Conservation (phyloP, 1,140 invertebrate genomes). For the Microplitis demolitor region DNA sequence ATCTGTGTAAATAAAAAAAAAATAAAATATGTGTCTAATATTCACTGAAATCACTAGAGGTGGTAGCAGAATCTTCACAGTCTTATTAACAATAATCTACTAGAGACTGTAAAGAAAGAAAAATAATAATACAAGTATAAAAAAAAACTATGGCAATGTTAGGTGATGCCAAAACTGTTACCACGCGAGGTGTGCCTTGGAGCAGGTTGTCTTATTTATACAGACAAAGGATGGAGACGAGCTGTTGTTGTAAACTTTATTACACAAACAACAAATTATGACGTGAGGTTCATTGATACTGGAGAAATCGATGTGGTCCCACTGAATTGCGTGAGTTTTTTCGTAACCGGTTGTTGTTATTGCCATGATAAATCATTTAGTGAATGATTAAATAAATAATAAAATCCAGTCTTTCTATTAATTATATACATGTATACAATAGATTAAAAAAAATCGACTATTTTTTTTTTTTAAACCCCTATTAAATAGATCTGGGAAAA, state of each 20-base stretch:
- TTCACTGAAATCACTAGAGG: no score
- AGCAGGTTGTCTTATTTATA: constrained; percentile 55
- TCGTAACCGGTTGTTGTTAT: constrained; percentile 27
- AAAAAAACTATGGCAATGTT: constrained; percentile 46
- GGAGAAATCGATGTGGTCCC: constrained; percentile 57
- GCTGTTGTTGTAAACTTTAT: constrained; percentile 48
- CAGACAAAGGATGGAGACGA: constrained; percentile 51
- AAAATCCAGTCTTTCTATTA: no score
- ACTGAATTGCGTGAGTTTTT: constrained; percentile 54
- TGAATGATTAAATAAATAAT: neutral
- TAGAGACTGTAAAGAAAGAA: neutral
- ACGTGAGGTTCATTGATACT: constrained; percentile 64
- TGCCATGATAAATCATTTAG: constrained; percentile 22
- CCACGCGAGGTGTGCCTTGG: constrained; percentile 48
- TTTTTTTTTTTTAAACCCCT: no score
- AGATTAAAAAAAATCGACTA: no score
- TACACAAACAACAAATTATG: constrained; percentile 38
- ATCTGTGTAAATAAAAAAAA: neutral
- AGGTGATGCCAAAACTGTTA: constrained; percentile 55
- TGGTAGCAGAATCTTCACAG: neutral
- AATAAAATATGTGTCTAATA: no score
- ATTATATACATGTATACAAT: no score
- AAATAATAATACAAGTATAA: constrained; percentile 30
- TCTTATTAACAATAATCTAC: no score
- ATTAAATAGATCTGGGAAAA: no score